Conservation (phyloP, 2,113 vertebrate genomes). For the Prochilodus magdalenae region DNA sequence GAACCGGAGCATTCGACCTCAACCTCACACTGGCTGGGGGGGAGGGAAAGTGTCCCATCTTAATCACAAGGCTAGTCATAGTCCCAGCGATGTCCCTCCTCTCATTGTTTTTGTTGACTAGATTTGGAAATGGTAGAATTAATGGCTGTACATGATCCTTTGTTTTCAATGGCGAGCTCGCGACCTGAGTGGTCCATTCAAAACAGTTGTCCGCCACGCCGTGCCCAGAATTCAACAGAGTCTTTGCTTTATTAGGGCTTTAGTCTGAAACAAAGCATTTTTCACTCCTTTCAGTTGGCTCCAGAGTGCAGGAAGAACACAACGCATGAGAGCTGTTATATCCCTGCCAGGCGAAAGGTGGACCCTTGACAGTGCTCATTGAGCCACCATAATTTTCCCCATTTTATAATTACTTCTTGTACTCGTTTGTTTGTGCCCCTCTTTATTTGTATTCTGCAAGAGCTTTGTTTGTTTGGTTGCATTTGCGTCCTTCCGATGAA, state of each 20-base stretch:
- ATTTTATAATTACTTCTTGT: not conserved
- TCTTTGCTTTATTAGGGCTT: constrained; percentile 34
- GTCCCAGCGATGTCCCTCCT: constrained; percentile 11
- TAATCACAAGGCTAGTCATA: not conserved
- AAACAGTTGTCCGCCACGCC: constrained; percentile 11
- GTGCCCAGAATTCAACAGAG: constrained; percentile 18
- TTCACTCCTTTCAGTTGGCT: not conserved
- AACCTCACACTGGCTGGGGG: constrained; percentile 4
- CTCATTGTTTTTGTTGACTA: constrained; percentile 32
- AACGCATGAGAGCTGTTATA: too few relatives aligned
- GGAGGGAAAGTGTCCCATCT: not conserved
- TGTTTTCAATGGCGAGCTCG: constrained; percentile 36
- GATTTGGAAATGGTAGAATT: not conserved
- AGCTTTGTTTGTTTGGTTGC: constrained; percentile 26
- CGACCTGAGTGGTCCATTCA: not conserved
- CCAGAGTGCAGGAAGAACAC: too few relatives aligned
- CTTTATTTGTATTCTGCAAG: not conserved
- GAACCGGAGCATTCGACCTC: constrained; percentile 22
- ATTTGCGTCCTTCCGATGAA: constrained; percentile 7
- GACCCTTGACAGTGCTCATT: not conserved
- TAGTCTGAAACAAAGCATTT: constrained; percentile 13
- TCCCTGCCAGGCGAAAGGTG: not conserved
- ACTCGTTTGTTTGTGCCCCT: not conserved
- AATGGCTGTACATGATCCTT: constrained; percentile 2
- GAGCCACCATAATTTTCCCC: not conserved